Conservation (phyloP, 2,888 invertebrate genomes). For the Aleiodes alternator region DNA sequence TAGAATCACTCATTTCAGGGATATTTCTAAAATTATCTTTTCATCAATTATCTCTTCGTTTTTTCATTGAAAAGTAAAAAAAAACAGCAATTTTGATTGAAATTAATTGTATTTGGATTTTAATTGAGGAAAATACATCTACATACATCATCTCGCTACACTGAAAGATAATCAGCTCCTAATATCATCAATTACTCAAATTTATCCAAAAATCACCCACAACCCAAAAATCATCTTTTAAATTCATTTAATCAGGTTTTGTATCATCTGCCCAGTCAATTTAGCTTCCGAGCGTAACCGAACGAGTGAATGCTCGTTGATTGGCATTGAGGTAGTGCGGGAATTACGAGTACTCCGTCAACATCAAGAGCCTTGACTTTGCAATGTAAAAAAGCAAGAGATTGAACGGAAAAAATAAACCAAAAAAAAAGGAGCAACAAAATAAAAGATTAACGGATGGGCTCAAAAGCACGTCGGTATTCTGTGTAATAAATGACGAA, state of each 20-base stretch:
- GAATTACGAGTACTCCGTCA: slow-evolving; percentile 66
- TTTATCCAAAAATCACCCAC: neutral
- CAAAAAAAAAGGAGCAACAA: no score
- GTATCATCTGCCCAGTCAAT: slow-evolving; percentile 2
- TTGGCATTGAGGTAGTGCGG: slow-evolving; percentile 40
- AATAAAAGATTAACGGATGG: slow-evolving; percentile 1
- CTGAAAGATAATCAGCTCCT: no score
- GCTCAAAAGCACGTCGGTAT: neutral
- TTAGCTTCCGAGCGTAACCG: slow-evolving; percentile 22
- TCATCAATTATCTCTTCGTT: no score
- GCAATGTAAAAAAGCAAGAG: neutral
- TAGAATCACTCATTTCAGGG: no score
- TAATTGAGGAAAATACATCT: neutral
- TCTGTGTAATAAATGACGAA: no score
- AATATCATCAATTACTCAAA: neutral
- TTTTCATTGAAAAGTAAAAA: no score
- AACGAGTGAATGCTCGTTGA: slow-evolving; percentile 44
- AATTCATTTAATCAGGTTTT: slow-evolving; percentile 22
- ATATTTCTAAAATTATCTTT: no score
- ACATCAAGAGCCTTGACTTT: slow-evolving; percentile 57
- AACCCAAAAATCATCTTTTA: neutral
- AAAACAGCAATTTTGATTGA: no score
- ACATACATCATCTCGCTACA: neutral
- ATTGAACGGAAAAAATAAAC: neutral
- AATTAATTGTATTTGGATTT: no score